Evolutionary conservation across 2,797 vertebrate species (phyloP).

Genomic region (Lutjanus argentimaculatus): DNA sequence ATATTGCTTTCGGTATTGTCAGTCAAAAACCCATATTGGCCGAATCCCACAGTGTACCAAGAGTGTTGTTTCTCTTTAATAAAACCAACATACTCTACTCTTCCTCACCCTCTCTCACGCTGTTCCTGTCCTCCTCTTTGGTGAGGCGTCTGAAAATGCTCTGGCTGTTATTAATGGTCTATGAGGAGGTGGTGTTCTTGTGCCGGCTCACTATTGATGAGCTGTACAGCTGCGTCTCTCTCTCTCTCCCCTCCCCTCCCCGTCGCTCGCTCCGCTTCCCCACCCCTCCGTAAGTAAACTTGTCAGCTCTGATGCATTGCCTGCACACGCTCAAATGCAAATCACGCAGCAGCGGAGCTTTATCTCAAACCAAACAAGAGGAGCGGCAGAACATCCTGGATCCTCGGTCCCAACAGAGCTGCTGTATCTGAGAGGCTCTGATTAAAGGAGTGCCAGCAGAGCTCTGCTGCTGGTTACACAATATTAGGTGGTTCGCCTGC

Average conservation of each 20-base stretch:
- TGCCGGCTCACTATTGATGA: conserved; percentile 74
- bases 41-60: neutral
- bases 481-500: conserved; percentile 44
- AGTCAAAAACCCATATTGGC: neutral
- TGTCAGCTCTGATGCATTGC: conserved; percentile 79
- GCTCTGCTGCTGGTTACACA: conserved; percentile 50
- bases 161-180: conserved; percentile 68
- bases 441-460: conserved; percentile 62
- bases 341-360: conserved; percentile 65
- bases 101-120: neutral
- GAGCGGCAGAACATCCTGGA: conserved; percentile 58
- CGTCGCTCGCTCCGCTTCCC: neutral
- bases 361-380: conserved; percentile 76
- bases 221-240: conserved; percentile 32
- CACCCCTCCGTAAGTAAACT: conserved; percentile 63
- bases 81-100: conserved; percentile 10
- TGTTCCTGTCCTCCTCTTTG: conserved; percentile 6
- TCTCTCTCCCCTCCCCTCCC: neutral
- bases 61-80: conserved; percentile 5
- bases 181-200: conserved; percentile 46
- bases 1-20: conserved; percentile 13
- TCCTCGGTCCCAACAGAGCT: conserved; percentile 56
- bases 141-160: conserved; percentile 25
- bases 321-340: conserved; percentile 70
- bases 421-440: conserved; percentile 56